Conservation (phyloP, 2,888 invertebrate species). For the Tetranychus truncatus region DNA sequence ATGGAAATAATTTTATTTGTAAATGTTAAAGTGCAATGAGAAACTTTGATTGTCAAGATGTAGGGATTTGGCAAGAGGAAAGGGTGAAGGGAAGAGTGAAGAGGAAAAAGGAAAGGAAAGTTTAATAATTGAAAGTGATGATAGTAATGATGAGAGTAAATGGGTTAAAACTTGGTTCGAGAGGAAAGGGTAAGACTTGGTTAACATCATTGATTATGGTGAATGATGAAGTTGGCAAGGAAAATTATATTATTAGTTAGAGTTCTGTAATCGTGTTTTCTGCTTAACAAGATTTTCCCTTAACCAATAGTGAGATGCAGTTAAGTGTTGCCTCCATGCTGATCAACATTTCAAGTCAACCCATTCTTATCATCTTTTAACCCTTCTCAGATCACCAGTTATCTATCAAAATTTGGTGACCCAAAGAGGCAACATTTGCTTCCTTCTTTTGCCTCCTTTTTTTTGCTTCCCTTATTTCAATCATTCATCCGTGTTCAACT, state of each 20-base stretch:
- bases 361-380: background rate
- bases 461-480: background rate
- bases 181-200: no score
- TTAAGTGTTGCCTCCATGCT: no score
- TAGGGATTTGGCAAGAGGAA: no score
- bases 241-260: background rate
- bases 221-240: background rate
- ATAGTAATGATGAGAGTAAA: no score
- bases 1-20: no score
- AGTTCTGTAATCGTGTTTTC: background rate
- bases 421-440: background rate
- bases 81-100: no score
- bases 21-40: no score
- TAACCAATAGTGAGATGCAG: background rate
- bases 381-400: background rate
- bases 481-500: background rate
- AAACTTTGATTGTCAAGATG: no score
- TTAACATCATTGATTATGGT: background rate
- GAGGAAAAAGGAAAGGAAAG: no score
- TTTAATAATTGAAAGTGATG: no score
- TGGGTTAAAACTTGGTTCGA: no score
- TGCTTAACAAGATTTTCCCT: background rate
- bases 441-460: background rate
- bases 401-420: background rate
- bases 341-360: background rate